Conservation (phyloP, 92 coral and sea anemone species). For the Desmophyllum pertusum region DNA sequence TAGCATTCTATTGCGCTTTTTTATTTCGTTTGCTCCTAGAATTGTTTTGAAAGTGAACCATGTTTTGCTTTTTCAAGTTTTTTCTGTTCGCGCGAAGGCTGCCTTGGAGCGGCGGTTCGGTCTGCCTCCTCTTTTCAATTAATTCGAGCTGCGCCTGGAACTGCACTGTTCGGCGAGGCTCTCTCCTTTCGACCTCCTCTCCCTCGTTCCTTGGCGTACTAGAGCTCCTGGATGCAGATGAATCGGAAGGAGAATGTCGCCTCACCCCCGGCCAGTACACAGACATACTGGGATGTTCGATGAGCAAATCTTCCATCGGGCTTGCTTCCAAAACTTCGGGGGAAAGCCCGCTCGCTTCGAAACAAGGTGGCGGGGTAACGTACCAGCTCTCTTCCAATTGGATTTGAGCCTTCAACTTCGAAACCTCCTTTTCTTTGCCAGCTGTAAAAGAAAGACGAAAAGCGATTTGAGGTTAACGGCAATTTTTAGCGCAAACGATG, state of each 20-base stretch:
- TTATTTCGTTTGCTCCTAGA: conserved; percentile 86
- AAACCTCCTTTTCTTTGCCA: conserved; percentile 52
- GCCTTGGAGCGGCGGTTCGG: conserved; percentile 75
- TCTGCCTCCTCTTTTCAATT: conserved; percentile 76
- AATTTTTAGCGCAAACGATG: conserved; percentile 23
- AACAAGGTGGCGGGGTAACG: conserved; percentile 98
- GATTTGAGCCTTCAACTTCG: conserved; percentile 66
- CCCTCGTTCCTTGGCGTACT: conserved; percentile 49
- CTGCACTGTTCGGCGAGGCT: conserved; percentile 76
- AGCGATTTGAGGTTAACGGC: background rate
- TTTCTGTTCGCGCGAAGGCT: conserved; percentile 64
- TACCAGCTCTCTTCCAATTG: conserved; percentile 97
- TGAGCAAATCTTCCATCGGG: conserved; percentile 94
- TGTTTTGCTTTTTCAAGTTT: conserved; percentile 80
- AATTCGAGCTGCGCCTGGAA: conserved; percentile 84
- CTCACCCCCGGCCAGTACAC: conserved; percentile 91
- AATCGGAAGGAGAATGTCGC: conserved; percentile 47
- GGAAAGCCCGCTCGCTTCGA: conserved; percentile 84
- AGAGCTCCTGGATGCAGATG: conserved; percentile 62
- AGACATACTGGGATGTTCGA: conserved; percentile 99
- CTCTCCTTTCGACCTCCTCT: conserved; percentile 66
- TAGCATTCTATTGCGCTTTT: conserved; percentile 88
- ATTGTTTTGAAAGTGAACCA: conserved; percentile 78
- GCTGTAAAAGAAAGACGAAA: conserved; percentile 41
- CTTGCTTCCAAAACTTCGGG: conserved; percentile 84